A percentile compares a stretch with the other conserved stretches of the same genome.
These are phyloP conservation scores for Platalea minor DNA, from an alignment of 2,797 vertebrate species.

Conservation along the genomic window DNA sequence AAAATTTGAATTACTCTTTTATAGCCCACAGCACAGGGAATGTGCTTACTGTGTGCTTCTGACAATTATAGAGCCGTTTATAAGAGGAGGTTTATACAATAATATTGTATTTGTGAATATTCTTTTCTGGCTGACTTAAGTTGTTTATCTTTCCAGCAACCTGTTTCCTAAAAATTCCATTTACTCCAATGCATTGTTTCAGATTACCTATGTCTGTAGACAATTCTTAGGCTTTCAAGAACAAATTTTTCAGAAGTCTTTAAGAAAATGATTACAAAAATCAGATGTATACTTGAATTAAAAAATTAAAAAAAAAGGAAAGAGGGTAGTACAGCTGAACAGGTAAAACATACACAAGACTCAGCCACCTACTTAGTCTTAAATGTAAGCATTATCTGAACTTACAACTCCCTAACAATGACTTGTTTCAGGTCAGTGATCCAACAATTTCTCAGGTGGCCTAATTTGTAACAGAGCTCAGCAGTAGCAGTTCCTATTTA, in stretches of 20 bases:
- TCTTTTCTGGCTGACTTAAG: background rate
- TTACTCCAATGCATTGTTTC: background rate
- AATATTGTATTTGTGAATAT: background rate
- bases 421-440: background rate
- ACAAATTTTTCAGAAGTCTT: background rate
- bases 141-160: background rate
- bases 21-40: background rate
- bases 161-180: background rate
- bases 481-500: background rate
- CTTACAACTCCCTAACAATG: background rate
- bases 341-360: background rate
- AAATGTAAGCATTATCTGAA: background rate
- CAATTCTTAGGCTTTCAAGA: background rate
- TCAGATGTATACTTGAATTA: background rate
- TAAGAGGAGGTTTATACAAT: background rate
- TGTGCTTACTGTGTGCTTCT: background rate
- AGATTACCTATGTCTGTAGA: background rate
- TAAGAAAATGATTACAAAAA: background rate
- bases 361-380: background rate
- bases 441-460: background rate
- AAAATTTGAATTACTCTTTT: background rate
- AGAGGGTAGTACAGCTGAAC: background rate
- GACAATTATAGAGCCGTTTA: background rate
- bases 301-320: background rate
- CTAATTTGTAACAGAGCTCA: background rate